Evolutionary conservation across 2,888 invertebrate genomes (phyloP).

Genomic region (Dendrolimus houi): DNA sequence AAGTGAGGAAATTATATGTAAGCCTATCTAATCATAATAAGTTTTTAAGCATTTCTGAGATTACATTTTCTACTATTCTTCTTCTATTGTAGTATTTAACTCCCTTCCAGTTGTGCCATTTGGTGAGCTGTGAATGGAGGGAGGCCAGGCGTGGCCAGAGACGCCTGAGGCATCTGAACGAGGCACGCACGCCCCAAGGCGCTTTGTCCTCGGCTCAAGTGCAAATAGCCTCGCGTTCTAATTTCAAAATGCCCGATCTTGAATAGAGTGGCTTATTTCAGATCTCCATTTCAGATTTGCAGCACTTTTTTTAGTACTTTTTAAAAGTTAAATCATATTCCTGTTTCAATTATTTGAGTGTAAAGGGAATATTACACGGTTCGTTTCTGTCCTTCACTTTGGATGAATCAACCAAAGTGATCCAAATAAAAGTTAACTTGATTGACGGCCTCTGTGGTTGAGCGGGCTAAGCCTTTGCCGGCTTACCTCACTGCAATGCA

Average conservation of each 20-base stretch:
- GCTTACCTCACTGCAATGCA: too few species aligned
- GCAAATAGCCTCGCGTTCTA: constrained; percentile 66
- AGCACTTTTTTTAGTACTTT: constrained; percentile 7
- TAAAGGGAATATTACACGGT: too few species aligned
- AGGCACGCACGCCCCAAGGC: constrained; percentile 39
- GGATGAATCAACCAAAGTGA: too few species aligned
- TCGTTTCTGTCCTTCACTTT: too few species aligned
- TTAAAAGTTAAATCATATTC: background rate
- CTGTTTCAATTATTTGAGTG: background rate
- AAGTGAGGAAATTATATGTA: too few species aligned
- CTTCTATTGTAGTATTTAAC: too few species aligned
- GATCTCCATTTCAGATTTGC: constrained; percentile 24
- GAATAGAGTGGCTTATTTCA: constrained; percentile 36
- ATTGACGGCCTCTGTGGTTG: too few species aligned
- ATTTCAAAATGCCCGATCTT: constrained; percentile 52
- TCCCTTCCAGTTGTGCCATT: background rate
- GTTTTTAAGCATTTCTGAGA: too few species aligned
- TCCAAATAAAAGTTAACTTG: too few species aligned
- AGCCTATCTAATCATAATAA: too few species aligned
- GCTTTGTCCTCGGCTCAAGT: constrained; percentile 54
- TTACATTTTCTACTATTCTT: too few species aligned
- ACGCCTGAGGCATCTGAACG: constrained; percentile 18
- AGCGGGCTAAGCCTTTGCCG: too few species aligned
- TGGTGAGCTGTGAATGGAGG: background rate
- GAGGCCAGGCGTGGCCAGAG: background rate